Base-by-base conservation (phyloP, 2,888 invertebrate species). In the Platycnemis pennipes region DNA sequence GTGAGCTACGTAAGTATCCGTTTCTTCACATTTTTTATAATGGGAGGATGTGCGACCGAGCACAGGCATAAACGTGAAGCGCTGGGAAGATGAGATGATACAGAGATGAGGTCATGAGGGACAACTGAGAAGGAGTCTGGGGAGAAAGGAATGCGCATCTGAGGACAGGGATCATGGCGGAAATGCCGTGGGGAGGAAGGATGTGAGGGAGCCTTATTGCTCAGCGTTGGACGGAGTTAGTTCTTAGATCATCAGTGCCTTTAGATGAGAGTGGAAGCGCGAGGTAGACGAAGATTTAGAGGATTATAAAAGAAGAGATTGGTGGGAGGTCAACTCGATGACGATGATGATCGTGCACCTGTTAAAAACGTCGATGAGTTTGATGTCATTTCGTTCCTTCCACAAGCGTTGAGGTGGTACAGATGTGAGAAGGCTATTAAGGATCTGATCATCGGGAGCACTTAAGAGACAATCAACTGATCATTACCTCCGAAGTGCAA, bases 261-360 rank as follows among this genome's bases (percentile, higher is more conserved):
- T 22, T 53, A 56, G 19, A 63, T n/a, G 42, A 44, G 44, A 42
- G 56, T 26, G 63, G 63, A 26, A 56, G 63, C 5, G 56, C 26
- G 31, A 63, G 49, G 91, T 63, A 91, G n/a, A n/a, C n/a, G n/a
- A n/a, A n/a, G n/a, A 89, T 42, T 89, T 31, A 22, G 56, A 31
- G 26, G 89, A 22, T 42, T 11, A n/a, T 42, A 77, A 13, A 37
- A 77, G 26, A 26, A 49, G 63, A 63, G n/a, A n/a, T n/a, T 37
- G 16, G 37, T 37, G 77, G 37, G 77, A 37, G 37, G 63, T 77
- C 4, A 37, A 13, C 26, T 26, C 31, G 22, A 26, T 16, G 4
- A 11, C 31, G 2, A 16, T 11, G 77, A 77, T 77, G 31, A 37
- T 16, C 31, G 16, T 11, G 31, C 37, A 77, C 77, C 77, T 13